Evolutionary conservation across 2,888 invertebrate genomes (phyloP).

Genomic region (Busseola fusca): DNA sequence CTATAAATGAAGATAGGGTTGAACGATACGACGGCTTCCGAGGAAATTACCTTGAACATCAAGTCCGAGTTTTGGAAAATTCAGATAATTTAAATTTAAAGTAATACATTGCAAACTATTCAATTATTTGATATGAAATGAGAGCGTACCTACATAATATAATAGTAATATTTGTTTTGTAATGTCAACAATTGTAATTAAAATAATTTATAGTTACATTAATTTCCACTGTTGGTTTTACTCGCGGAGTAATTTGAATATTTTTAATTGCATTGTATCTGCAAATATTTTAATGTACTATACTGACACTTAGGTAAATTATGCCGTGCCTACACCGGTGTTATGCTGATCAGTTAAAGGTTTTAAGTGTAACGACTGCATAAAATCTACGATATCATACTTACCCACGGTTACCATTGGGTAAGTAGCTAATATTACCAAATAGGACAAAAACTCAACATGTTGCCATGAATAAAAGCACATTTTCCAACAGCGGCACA

Average conservation of each 20-base stretch:
- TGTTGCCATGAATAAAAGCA: neutral
- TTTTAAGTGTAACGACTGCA: too few species aligned
- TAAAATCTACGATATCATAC: too few species aligned
- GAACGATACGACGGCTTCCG: fast-evolving
- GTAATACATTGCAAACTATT: neutral
- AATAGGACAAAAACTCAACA: conserved; percentile 4
- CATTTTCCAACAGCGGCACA: conserved; percentile 27
- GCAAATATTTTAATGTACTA: neutral
- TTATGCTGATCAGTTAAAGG: neutral
- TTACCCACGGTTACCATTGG: neutral
- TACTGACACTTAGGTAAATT: neutral
- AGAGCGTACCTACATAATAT: neutral
- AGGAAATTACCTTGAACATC: too few species aligned
- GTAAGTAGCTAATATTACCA: neutral
- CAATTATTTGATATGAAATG: neutral
- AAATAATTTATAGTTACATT: conserved; percentile 11
- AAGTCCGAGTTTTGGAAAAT: neutral
- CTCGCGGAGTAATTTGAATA: neutral
- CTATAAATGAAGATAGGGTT: neutral
- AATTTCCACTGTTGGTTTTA: conserved; percentile 15
- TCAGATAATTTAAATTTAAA: neutral
- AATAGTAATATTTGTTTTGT: neutral
- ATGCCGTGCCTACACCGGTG: too few species aligned
- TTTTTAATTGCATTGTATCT: conserved; percentile 12
- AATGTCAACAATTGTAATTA: conserved; percentile 17